Evolutionary conservation across 2,888 invertebrate species (phyloP).

Genomic region (Chymomyza fuscimana): DNA sequence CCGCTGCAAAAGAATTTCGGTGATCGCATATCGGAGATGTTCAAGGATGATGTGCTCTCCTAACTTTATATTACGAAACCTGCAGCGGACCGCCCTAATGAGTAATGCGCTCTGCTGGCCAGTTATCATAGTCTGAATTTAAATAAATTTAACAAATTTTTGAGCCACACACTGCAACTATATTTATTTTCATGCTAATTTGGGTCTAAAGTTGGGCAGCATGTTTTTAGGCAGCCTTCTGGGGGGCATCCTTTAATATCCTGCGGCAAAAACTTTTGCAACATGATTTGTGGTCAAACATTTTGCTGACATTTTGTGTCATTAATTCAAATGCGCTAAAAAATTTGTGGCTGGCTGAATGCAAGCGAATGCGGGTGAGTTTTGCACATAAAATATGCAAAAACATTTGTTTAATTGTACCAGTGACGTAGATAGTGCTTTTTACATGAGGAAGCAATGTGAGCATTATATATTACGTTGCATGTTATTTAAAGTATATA

Average conservation of each 20-base stretch:
- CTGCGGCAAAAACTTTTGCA: constrained; percentile 1
- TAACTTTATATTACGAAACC: neutral
- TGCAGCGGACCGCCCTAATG: too few relatives aligned
- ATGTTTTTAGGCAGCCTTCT: neutral
- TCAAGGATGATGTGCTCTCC: constrained; percentile 54
- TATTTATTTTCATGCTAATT: neutral
- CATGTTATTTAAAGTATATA: neutral
- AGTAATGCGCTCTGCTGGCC: too few relatives aligned
- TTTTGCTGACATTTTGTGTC: constrained; percentile 58
- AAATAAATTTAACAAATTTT: neutral
- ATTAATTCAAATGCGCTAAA: constrained; percentile 63
- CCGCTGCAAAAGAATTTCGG: constrained; percentile 36
- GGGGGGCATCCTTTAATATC: neutral
- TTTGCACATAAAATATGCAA: constrained; percentile 54
- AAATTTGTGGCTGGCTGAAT: constrained; percentile 50
- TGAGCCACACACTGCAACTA: neutral
- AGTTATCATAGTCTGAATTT: neutral
- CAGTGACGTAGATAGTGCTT: too few relatives aligned
- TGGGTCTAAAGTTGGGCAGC: neutral
- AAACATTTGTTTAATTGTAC: constrained; percentile 39
- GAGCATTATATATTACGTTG: too few relatives aligned
- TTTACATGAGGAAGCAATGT: neutral
- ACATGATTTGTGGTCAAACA: constrained; percentile 60
- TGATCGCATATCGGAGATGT: constrained; percentile 57
- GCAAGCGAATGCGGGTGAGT: constrained; percentile 17